Conservation (phyloP, 2,888 invertebrate species). For the Synanthedon myopaeformis region DNA sequence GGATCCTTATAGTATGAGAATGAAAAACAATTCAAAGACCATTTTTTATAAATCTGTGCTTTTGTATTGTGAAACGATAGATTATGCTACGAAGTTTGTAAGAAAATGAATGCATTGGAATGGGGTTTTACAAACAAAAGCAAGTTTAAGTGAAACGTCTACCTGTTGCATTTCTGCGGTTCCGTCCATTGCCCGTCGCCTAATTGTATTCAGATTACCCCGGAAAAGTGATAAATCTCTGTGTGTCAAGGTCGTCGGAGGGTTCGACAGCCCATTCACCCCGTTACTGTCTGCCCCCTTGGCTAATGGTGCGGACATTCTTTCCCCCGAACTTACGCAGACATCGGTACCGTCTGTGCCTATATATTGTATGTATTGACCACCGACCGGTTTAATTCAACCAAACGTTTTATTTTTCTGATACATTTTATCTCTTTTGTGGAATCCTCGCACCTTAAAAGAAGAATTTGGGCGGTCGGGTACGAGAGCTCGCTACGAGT, state of each 20-base stretch:
- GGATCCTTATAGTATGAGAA: too few relatives aligned
- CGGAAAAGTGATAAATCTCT: slow-evolving; percentile 64
- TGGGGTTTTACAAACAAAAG: background rate
- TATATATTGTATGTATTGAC: slow-evolving; percentile 9
- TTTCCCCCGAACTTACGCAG: slow-evolving; percentile 49
- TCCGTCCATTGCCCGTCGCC: slow-evolving; percentile 44
- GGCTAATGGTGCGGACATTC: slow-evolving; percentile 61
- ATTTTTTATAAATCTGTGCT: too few relatives aligned
- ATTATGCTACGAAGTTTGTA: background rate
- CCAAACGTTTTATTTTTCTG: too few relatives aligned
- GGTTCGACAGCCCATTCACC: slow-evolving; percentile 66
- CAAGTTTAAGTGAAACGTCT: background rate
- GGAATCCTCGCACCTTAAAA: background rate
- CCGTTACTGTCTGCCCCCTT: slow-evolving; percentile 56
- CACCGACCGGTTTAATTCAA: too few relatives aligned
- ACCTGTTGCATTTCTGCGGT: slow-evolving; percentile 45
- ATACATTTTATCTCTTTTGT: background rate
- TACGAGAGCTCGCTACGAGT: too few relatives aligned
- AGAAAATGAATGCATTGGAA: background rate
- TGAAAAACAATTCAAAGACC: too few relatives aligned
- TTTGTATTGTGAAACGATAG: too few relatives aligned
- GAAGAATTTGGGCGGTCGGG: too few relatives aligned
- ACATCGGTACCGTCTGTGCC: slow-evolving; percentile 18
- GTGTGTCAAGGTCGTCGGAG: slow-evolving; percentile 63
- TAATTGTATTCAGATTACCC: slow-evolving; percentile 67